Evolutionary conservation across 2,888 invertebrate species (phyloP).

Genomic region (Melanargia galathea): DNA sequence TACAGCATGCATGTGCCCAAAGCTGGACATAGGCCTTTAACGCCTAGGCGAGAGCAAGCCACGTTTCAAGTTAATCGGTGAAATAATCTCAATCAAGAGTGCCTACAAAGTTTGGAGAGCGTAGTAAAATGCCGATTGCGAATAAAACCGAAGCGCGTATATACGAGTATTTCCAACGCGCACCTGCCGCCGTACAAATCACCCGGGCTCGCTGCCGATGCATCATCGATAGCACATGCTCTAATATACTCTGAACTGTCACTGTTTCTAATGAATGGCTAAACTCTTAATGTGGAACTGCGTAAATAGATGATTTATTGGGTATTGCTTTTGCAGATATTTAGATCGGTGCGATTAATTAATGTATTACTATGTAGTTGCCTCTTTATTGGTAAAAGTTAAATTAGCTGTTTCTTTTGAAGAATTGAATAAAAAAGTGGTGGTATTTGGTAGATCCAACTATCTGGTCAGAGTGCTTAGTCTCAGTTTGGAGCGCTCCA

Average conservation of each 20-base stretch:
- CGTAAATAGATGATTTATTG: conserved; percentile 26
- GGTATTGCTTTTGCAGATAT: conserved; percentile 10
- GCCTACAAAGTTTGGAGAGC: conserved; percentile 58
- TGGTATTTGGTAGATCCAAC: too few relatives aligned
- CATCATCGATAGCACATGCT: conserved; percentile 55
- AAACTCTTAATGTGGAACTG: conserved; percentile 24
- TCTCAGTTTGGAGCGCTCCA: too few relatives aligned
- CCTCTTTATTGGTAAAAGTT: too few relatives aligned
- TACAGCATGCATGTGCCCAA: too few relatives aligned
- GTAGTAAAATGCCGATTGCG: conserved; percentile 72
- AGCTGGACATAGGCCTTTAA: too few relatives aligned
- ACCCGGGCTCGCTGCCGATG: conserved; percentile 53
- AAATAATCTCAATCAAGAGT: too few relatives aligned
- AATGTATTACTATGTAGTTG: too few relatives aligned
- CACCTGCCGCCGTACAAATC: conserved; percentile 75
- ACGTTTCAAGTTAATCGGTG: too few relatives aligned
- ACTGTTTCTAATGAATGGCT: conserved; percentile 20
- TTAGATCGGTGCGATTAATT: conserved; percentile 12
- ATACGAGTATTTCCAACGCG: conserved; percentile 71
- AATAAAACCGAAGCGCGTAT: conserved; percentile 71
- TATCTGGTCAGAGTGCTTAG: too few relatives aligned
- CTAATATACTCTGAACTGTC: conserved; percentile 30
- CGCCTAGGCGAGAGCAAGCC: too few relatives aligned
- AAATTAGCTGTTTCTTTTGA: too few relatives aligned
- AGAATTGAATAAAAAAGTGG: too few relatives aligned